phyloP scores from a whole-genome alignment of 2,888 invertebrate genomes.

The Drosophila paucipuncta region DNA sequence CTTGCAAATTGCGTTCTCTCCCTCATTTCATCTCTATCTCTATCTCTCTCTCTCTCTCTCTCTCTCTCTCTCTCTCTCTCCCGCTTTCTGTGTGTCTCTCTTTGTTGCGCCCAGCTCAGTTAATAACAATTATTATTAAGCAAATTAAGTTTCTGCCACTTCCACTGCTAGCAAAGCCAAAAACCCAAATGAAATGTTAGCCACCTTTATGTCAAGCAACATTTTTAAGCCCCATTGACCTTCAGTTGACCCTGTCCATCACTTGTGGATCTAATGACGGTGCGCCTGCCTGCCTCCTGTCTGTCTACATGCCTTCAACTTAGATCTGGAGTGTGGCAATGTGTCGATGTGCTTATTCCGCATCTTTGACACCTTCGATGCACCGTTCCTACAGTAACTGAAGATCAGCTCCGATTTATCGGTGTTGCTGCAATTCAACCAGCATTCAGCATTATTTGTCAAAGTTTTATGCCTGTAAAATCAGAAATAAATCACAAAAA shows the following conservation, averaged over 20 bases:
- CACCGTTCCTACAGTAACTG: not conserved
- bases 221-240: not conserved
- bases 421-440: not conserved
- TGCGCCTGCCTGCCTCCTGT: not conserved
- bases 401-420: not conserved
- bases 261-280: constrained; percentile 4
- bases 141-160: constrained; percentile 10
- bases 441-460: not conserved
- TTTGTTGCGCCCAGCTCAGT: not conserved
- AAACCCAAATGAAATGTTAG: constrained; percentile 2
- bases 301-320: not conserved
- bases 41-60: not conserved
- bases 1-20: constrained; percentile 2
- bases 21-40: not conserved
- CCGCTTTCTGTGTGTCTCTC: not conserved
- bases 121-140: constrained; percentile 19
- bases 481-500: not conserved
- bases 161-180: not conserved
- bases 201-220: constrained; percentile 11
- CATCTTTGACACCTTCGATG: not conserved
- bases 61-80: not conserved
- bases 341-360: not conserved
- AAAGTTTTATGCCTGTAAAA: not conserved
- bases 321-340: not conserved
- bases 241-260: constrained; percentile 7